Conservation (phyloP, 2,888 invertebrate genomes). For the Ditylenchus weischeri region DNA sequence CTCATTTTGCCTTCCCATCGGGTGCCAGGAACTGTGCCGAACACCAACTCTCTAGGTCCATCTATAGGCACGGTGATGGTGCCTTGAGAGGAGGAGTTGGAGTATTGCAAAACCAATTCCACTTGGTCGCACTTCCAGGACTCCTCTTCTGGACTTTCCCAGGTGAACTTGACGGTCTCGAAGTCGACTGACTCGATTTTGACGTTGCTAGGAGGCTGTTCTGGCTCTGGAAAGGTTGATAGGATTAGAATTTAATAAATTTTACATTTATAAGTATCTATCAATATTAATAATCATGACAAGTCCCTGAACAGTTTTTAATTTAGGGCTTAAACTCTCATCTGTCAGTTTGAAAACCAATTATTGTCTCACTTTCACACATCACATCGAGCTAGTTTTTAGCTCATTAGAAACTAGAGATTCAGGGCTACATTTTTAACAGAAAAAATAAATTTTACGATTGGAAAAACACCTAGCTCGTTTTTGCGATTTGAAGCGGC, state of each 20-base stretch:
- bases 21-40: conserved; percentile 50
- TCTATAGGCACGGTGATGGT: conserved; percentile 24
- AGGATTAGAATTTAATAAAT: not conserved
- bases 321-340: too few species aligned
- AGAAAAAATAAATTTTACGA: too few species aligned
- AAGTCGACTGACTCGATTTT: conserved; percentile 52
- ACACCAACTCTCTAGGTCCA: conserved; percentile 37
- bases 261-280: not conserved
- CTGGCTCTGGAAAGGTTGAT: conserved; percentile 41
- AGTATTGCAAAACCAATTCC: conserved; percentile 53
- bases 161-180: conserved; percentile 50
- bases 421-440: too few species aligned
- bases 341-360: too few species aligned
- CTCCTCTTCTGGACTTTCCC: conserved; percentile 53
- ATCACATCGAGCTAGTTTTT: too few species aligned
- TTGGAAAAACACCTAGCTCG: too few species aligned
- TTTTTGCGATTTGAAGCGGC: too few species aligned
- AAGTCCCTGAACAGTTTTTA: not conserved
- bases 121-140: conserved; percentile 57
- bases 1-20: conserved; percentile 57
- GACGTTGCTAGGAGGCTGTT: conserved; percentile 50
- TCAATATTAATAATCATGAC: not conserved
- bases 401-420: too few species aligned
- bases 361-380: too few species aligned
- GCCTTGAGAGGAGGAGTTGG: conserved; percentile 38